Conservation (phyloP, 1,140 invertebrate species). For the Platorchestia sp. region DNA sequence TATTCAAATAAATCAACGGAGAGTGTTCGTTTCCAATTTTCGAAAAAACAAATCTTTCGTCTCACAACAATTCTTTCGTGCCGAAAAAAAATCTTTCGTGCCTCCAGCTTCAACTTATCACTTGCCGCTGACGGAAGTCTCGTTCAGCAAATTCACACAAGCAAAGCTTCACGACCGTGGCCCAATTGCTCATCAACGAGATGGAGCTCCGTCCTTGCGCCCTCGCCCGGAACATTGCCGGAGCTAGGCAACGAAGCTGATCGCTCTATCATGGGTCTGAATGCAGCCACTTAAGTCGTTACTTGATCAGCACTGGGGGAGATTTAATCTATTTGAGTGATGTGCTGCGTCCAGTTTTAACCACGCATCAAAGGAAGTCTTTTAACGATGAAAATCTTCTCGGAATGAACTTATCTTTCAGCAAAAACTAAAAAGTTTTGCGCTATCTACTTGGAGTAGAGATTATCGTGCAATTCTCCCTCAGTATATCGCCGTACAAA, state of each 20-base stretch:
- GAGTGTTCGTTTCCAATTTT: neutral
- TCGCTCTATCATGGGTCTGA: neutral
- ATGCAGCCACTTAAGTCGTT: neutral
- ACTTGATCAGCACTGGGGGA: neutral
- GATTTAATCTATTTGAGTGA: slow-evolving; percentile 2
- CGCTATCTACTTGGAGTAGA: neutral
- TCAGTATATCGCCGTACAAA: neutral
- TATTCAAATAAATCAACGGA: no score
- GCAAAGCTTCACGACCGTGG: neutral
- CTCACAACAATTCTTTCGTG: neutral
- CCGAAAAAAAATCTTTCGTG: neutral
- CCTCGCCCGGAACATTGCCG: neutral
- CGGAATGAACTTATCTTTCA: neutral
- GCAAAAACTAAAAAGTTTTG: neutral
- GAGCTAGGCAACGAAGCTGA: neutral
- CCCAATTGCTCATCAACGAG: neutral
- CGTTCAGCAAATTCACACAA: neutral
- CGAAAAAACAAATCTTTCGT: neutral
- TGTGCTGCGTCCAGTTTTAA: neutral
- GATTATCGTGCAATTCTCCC: neutral
- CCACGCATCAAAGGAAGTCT: neutral
- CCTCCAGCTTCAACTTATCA: neutral
- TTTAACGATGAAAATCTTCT: neutral
- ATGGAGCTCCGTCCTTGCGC: neutral
- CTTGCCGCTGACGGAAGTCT: neutral